Evolutionary conservation across 2,888 invertebrate genomes (phyloP), one percentile per base, ranked within the genome.

Genomic region (Dorcus parallelipipedus): DNA sequence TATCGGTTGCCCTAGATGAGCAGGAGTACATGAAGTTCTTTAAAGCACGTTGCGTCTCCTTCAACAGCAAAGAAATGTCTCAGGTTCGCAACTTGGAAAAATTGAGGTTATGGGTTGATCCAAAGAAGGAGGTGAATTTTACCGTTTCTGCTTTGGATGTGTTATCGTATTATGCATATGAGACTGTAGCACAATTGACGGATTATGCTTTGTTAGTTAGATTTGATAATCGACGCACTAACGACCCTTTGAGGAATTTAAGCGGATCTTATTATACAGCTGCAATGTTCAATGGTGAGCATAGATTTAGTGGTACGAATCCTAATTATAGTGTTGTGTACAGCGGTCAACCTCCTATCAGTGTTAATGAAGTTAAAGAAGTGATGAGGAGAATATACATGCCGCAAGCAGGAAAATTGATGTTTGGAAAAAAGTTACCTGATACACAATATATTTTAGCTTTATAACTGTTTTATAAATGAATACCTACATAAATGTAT

Each of bases 181-280:
- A 96, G 79, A 93, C 93, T 0, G 90, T 96, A 6, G 95, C 95
- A 0, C 90, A 93, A 74, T 86, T 95, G 57, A 87, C 93, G 2
- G 95, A 95, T 78, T 86, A 89, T 67, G 89, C 92, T 0, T 86
- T 95, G 61, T 74, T 95, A 49, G 87, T 94, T 1, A 82, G 93
- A 47, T 86, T 92, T 69, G 94, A 94, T 74, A 84, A 84, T 42
- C 86, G 83, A 62, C 86, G 85, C 72, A 85, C 80, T 43, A 86
- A 85, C 2, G 90, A 91, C 73, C 87, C 90, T 0, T 86, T 88
- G 56, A 85, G 86, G 63, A 85, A 88, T 62, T 83, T 88, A 65
- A 82, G 82, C n/a, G 85, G 85, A 0, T 81, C 83, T 68, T 86
- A 85, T 70, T 86, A 84, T 69, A 87, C 86, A 67, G 84, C 87